Conservation (phyloP, 2,113 vertebrate species). For the Piaya cayana region DNA sequence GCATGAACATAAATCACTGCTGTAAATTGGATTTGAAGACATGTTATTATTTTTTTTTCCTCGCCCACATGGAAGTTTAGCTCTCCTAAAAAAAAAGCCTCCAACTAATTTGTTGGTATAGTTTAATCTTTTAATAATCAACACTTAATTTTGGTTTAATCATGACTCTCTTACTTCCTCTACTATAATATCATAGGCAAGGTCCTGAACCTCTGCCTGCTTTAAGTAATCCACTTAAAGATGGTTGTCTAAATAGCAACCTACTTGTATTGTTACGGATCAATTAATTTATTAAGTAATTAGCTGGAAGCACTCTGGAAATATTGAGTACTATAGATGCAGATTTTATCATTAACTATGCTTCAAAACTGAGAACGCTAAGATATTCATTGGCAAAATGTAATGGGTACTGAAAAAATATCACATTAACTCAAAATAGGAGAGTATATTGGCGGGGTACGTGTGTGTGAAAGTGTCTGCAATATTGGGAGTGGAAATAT, state of each 20-base stretch:
- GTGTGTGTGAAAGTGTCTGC: accelerated
- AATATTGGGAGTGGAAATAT: accelerated
- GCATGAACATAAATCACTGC: neutral
- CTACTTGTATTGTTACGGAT: constrained; percentile 7
- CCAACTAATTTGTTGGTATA: neutral
- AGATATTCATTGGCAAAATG: neutral
- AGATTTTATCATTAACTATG: neutral
- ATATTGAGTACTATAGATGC: neutral
- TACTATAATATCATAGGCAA: neutral
- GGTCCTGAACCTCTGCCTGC: neutral
- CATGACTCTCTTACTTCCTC: neutral
- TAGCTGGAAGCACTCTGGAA: neutral
- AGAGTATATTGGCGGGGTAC: neutral
- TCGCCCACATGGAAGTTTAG: neutral
- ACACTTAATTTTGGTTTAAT: neutral
- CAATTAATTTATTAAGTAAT: constrained; percentile 6
- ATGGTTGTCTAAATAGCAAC: neutral
- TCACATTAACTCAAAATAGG: neutral
- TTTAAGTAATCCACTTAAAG: neutral
- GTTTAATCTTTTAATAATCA: neutral
- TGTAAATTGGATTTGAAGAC: neutral
- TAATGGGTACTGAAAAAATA: neutral
- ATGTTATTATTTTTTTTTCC: neutral
- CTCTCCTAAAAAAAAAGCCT: neutral
- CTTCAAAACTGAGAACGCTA: neutral